Conservation (phyloP, 2,113 vertebrate genomes). For the Strigops habroptila region DNA sequence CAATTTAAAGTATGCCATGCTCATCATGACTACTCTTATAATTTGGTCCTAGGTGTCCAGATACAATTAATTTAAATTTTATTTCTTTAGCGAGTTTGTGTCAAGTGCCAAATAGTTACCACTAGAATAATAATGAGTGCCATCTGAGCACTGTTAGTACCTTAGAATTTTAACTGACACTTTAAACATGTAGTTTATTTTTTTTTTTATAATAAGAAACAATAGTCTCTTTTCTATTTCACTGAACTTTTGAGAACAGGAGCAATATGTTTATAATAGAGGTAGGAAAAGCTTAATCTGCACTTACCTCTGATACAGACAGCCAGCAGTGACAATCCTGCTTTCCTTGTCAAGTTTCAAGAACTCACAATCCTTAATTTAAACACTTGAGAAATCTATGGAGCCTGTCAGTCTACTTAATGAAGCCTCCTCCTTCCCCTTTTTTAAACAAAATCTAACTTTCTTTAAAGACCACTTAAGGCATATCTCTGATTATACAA, state of each 20-base stretch:
- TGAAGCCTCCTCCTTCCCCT: constrained; percentile 66
- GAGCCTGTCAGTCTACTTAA: constrained; percentile 79
- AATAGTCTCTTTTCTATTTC: not conserved
- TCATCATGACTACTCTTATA: not conserved
- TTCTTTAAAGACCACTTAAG: constrained; percentile 72
- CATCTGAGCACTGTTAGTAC: not conserved
- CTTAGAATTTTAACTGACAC: not conserved
- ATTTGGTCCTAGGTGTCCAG: not conserved
- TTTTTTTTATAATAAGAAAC: constrained; percentile 9
- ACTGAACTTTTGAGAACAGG: constrained; percentile 38
- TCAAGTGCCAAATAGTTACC: constrained; percentile 5
- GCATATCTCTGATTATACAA: constrained; percentile 72
- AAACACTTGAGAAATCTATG: constrained; percentile 80
- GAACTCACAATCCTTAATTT: constrained; percentile 80
- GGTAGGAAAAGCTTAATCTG: constrained; percentile 71
- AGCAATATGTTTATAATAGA: constrained; percentile 63
- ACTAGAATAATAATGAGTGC: not conserved
- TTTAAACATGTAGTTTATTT: not conserved
- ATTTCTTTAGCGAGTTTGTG: not conserved
- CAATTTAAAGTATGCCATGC: not conserved
- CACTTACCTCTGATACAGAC: constrained; percentile 72
- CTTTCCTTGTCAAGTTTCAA: constrained; percentile 76
- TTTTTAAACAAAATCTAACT: constrained; percentile 75
- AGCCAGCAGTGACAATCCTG: constrained; percentile 66
- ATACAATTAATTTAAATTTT: not conserved